Conservation (phyloP, 2,888 invertebrate genomes). For the Catocala fraxini region DNA sequence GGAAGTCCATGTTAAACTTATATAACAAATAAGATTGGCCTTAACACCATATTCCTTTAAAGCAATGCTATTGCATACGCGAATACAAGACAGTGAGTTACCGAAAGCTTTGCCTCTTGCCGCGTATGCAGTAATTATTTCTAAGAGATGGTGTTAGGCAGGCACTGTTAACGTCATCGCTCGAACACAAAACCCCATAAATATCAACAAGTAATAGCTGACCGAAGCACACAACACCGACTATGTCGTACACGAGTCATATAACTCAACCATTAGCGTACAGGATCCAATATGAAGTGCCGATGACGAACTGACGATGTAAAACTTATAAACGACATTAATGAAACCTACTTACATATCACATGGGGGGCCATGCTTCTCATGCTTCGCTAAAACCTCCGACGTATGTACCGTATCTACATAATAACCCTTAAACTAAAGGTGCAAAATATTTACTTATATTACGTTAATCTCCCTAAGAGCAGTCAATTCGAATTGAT, state of each 20-base stretch:
- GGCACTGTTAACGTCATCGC: constrained; percentile 22
- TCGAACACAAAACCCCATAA: constrained; percentile 28
- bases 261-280: constrained; percentile 2
- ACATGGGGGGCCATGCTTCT: constrained; percentile 44
- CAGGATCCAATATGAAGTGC: constrained; percentile 49
- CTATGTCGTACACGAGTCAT: neutral
- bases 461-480: constrained; percentile 80
- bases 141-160: no score
- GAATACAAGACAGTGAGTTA: no score
- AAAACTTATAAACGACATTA: constrained; percentile 51
- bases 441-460: constrained; percentile 77
- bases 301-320: constrained; percentile 58
- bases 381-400: constrained; percentile 43
- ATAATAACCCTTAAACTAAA: constrained; percentile 70
- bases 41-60: no score
- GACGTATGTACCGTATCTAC: constrained; percentile 48
- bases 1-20: no score
- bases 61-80: no score
- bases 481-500: constrained; percentile 82
- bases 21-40: no score
- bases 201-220: constrained; percentile 28
- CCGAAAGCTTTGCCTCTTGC: no score
- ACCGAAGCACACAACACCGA: constrained; percentile 30
- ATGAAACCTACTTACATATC: constrained; percentile 50
- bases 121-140: no score